phyloP scores from a whole-genome alignment of 2,888 invertebrate genomes.

The Ochlodes sylvanus region DNA sequence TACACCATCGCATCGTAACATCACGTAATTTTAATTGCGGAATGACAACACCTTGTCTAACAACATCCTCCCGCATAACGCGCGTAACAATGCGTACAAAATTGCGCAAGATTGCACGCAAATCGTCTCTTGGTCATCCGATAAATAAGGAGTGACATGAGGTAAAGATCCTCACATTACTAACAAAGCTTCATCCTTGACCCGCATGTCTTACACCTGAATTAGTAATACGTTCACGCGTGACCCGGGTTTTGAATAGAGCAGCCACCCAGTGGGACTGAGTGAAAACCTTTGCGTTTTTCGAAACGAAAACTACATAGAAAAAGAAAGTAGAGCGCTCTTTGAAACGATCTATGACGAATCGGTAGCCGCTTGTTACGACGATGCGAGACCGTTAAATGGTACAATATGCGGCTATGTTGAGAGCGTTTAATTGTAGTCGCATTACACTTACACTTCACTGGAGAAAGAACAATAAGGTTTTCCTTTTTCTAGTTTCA shows the following conservation, averaged over 20 bases:
- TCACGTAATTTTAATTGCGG: slow-evolving; percentile 4
- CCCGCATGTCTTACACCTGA: slow-evolving; percentile 49
- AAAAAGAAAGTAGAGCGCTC: slow-evolving; percentile 50
- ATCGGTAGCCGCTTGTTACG: slow-evolving; percentile 37
- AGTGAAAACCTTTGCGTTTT: slow-evolving; percentile 51
- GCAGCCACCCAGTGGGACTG: slow-evolving; percentile 48
- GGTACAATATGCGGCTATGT: slow-evolving; percentile 15
- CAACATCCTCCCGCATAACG: slow-evolving; percentile 28
- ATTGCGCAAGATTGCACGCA: slow-evolving; percentile 30
- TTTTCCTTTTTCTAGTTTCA: slow-evolving; percentile 46
- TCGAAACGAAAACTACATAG: slow-evolving; percentile 43
- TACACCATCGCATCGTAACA: not conserved
- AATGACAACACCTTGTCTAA: slow-evolving; percentile 22
- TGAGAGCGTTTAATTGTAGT: slow-evolving; percentile 16
- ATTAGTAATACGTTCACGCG: slow-evolving; percentile 55
- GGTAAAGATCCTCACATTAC: slow-evolving; percentile 30
- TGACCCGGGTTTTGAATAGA: slow-evolving; percentile 41
- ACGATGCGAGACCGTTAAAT: slow-evolving; percentile 24
- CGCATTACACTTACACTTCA: slow-evolving; percentile 32
- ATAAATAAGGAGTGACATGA: slow-evolving; percentile 28
- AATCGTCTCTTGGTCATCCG: slow-evolving; percentile 30
- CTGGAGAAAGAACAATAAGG: slow-evolving; percentile 37
- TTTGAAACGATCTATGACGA: slow-evolving; percentile 39
- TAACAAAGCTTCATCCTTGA: slow-evolving; percentile 50
- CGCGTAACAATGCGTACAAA: slow-evolving; percentile 32